Conservation (phyloP, 2,888 invertebrate genomes). For the Gymnoscelis rufifasciata region DNA sequence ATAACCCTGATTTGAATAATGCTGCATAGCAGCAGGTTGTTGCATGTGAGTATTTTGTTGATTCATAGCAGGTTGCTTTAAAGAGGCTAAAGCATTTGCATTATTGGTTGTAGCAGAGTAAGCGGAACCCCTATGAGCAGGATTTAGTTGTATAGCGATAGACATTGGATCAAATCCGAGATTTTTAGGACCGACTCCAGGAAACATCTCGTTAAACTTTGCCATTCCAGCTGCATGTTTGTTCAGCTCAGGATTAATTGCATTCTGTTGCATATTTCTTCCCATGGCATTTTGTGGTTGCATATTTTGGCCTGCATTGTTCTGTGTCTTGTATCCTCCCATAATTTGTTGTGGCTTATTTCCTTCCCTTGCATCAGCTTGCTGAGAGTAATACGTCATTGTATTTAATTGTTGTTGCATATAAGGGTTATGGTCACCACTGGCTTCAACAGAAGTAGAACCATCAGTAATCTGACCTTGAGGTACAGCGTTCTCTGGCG, state of each 20-base stretch:
- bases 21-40: constrained; percentile 11
- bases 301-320: constrained; percentile 26
- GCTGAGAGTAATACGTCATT: neutral
- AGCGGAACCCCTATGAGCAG: constrained; percentile 54
- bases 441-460: constrained; percentile 21
- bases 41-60: constrained; percentile 20
- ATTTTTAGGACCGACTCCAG: constrained; percentile 58
- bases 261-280: too few species aligned
- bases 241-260: too few species aligned
- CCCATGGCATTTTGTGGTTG: constrained; percentile 15
- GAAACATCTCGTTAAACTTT: constrained; percentile 69
- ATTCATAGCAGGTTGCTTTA: constrained; percentile 8
- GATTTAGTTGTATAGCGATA: constrained; percentile 72
- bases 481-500: constrained; percentile 36
- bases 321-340: constrained; percentile 22
- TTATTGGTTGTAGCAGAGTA: constrained; percentile 42
- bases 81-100: constrained; percentile 24
- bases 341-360: constrained; percentile 23
- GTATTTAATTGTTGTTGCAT: constrained; percentile 27
- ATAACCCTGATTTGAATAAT: constrained; percentile 12
- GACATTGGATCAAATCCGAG: constrained; percentile 70
- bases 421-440: constrained; percentile 27
- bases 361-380: constrained; percentile 3
- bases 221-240: constrained; percentile 51
- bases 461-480: constrained; percentile 32